Conservation (phyloP, 2,888 invertebrate genomes). For the Bruchidius siliquastri region DNA sequence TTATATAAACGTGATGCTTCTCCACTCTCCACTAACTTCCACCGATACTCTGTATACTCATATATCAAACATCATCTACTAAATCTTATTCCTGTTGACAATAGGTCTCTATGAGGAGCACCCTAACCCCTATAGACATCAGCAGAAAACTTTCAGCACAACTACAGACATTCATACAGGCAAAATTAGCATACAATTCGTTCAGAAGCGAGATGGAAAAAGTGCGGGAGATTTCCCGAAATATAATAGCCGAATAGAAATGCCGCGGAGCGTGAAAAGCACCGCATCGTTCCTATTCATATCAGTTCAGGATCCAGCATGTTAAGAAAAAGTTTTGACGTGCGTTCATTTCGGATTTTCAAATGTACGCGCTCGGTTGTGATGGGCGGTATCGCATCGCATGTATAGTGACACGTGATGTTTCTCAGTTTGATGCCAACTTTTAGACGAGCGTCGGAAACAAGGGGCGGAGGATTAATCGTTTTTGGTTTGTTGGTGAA, state of each 20-base stretch:
- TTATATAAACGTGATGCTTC: too few species aligned
- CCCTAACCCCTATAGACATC: not conserved
- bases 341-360: conserved; percentile 14
- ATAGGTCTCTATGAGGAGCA: not conserved
- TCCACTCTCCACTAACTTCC: too few species aligned
- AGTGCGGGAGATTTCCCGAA: not conserved
- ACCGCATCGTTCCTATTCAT: conserved; percentile 12
- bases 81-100: not conserved
- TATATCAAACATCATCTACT: too few species aligned
- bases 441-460: not conserved
- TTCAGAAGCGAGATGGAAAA: not conserved
- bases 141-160: not conserved
- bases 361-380: not conserved
- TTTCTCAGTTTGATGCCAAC: not conserved
- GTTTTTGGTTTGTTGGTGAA: not conserved
- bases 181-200: not conserved
- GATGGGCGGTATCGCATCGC: not conserved
- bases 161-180: not conserved
- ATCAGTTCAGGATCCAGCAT: conserved; percentile 12
- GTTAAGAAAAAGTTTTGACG: conserved; percentile 29
- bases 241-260: not conserved
- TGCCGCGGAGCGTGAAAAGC: not conserved
- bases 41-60: too few species aligned
- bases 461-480: not conserved
- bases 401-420: not conserved